Evolutionary conservation across 2,888 invertebrate genomes (phyloP).

Genomic region (Volucella inflata): DNA sequence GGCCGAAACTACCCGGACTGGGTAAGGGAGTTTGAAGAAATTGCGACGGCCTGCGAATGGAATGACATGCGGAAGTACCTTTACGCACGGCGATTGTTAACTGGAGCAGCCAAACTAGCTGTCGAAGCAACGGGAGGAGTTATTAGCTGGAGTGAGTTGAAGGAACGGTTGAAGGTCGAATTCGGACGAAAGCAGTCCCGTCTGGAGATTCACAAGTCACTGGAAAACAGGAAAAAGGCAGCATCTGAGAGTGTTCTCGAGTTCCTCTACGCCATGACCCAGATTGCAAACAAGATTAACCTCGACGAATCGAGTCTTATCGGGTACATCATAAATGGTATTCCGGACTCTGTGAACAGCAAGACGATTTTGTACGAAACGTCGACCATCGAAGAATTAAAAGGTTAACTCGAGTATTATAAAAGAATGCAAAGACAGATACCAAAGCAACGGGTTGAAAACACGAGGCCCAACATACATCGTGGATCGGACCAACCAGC

Average conservation of each 20-base stretch:
- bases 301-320: constrained; percentile 15
- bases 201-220: constrained; percentile 10
- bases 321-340: constrained; percentile 29
- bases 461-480: background rate
- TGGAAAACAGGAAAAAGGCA: constrained; percentile 23
- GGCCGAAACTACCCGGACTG: constrained; percentile 20
- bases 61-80: constrained; percentile 41
- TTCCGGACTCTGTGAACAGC: constrained; percentile 1
- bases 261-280: constrained; percentile 40
- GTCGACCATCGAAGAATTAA: constrained; percentile 9
- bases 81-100: constrained; percentile 24
- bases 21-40: constrained; percentile 40
- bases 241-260: constrained; percentile 30
- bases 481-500: no score
- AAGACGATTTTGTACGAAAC: constrained; percentile 27
- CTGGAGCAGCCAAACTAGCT: constrained; percentile 33
- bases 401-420: background rate
- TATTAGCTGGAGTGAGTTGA: background rate
- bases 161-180: constrained; percentile 25
- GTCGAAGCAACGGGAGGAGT: constrained; percentile 24
- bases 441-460: constrained; percentile 10
- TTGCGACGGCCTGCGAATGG: constrained; percentile 16
- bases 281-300: constrained; percentile 15
- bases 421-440: constrained; percentile 20
- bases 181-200: constrained; percentile 9